Evolutionary conservation across 1,140 invertebrate species (phyloP).

Genomic region (Musca domestica): DNA sequence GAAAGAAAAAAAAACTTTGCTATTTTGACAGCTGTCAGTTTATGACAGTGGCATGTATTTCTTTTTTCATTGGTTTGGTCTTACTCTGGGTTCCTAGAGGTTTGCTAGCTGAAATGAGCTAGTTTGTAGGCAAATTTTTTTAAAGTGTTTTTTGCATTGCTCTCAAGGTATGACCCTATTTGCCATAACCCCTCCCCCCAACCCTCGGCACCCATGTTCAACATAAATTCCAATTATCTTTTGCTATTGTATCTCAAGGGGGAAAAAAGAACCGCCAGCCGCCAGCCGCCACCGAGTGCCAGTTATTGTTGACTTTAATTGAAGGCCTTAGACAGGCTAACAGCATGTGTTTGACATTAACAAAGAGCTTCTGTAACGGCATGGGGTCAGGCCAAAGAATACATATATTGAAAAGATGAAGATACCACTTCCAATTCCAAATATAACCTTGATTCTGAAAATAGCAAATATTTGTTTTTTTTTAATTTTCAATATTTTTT

Average conservation of each 20-base stretch:
- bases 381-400: no score
- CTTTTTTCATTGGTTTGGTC: neutral
- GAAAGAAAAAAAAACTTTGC: constrained; percentile 2
- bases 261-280: no score
- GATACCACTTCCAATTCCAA: no score
- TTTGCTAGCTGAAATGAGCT: neutral
- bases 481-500: no score
- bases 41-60: constrained; percentile 3
- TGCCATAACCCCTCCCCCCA: neutral
- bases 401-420: no score
- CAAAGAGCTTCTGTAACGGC: constrained; percentile 4
- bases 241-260: no score
- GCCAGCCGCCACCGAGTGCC: neutral
- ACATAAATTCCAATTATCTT: constrained; percentile 18
- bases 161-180: neutral
- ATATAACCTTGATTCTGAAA: no score
- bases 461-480: no score
- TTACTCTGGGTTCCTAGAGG: no score
- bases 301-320: neutral
- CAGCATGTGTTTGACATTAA: constrained; percentile 5
- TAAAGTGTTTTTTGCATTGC: neutral
- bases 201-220: no score
- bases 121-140: neutral
- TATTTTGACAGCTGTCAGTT: constrained; percentile 20
- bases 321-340: neutral